phyloP scores from a whole-genome alignment of 2,113 vertebrate species.

The Lophius piscatorius region DNA sequence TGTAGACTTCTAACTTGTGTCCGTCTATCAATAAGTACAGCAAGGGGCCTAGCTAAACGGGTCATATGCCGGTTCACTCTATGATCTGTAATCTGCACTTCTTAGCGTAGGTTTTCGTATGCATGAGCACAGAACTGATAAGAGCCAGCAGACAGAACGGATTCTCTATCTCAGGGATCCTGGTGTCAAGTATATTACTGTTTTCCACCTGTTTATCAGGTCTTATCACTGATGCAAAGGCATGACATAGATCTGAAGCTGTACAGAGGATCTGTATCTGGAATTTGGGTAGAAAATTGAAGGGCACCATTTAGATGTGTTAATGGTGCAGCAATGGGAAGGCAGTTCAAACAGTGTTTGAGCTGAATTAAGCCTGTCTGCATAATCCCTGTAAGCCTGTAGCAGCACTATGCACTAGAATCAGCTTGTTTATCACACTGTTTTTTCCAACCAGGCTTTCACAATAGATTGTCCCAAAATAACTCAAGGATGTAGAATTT shows the following conservation, averaged over 20 bases:
- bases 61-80: constrained; percentile 35
- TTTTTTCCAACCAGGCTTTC: constrained; percentile 56
- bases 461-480: constrained; percentile 51
- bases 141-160: constrained; percentile 16
- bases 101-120: constrained; percentile 15
- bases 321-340: constrained; percentile 53
- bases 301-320: constrained; percentile 41
- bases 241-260: constrained; percentile 22
- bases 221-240: constrained; percentile 51
- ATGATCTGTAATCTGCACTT: not conserved
- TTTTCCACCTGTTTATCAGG: constrained; percentile 15
- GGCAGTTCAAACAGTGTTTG: constrained; percentile 72
- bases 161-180: constrained; percentile 34
- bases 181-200: constrained; percentile 30
- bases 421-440: constrained; percentile 75
- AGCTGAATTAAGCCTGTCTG: constrained; percentile 76
- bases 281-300: constrained; percentile 33
- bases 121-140: constrained; percentile 18
- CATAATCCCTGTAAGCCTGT: constrained; percentile 78
- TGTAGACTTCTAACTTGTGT: constrained; percentile 53
- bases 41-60: constrained; percentile 23
- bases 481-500: constrained; percentile 44
- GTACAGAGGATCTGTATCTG: constrained; percentile 18
- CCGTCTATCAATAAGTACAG: constrained; percentile 42
- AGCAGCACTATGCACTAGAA: constrained; percentile 65